A percentile compares a stretch with the other conserved stretches of the same genome.
Evolutionary conservation across 2,888 invertebrate species (phyloP).

Genomic region (Sacculina carcini): DNA sequence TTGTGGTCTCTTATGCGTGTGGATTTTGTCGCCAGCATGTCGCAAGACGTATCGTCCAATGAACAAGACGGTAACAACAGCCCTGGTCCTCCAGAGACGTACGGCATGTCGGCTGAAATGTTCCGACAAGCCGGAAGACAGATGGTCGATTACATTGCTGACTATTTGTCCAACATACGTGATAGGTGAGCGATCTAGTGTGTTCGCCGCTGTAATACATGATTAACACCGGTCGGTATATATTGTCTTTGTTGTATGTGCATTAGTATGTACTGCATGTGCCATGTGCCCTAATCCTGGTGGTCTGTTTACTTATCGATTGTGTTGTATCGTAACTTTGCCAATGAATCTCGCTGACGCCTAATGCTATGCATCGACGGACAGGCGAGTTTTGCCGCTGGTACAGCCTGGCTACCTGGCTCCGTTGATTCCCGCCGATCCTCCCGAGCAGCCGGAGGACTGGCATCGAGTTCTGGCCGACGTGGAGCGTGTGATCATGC

Average conservation of each 20-base stretch:
- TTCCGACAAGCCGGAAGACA: slow-evolving; percentile 50
- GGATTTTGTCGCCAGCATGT: too few relatives aligned
- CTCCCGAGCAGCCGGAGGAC: slow-evolving; percentile 52
- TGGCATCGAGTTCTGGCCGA: slow-evolving; percentile 73
- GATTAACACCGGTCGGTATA: slow-evolving; percentile 61
- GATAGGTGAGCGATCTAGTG: slow-evolving; percentile 23
- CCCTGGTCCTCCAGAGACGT: too few relatives aligned
- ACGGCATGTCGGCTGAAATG: neutral
- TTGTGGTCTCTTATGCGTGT: too few relatives aligned
- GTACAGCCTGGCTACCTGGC: slow-evolving; percentile 74
- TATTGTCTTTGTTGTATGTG: too few relatives aligned
- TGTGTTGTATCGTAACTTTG: too few relatives aligned
- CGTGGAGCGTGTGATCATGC: slow-evolving; percentile 63
- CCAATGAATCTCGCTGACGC: too few relatives aligned
- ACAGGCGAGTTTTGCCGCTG: slow-evolving; percentile 46
- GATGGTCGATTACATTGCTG: slow-evolving; percentile 66
- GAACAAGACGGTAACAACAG: too few relatives aligned
- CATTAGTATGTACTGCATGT: too few relatives aligned
- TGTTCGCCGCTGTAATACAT: slow-evolving; percentile 36
- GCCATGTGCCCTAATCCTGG: too few relatives aligned
- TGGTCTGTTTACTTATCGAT: too few relatives aligned
- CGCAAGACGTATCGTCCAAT: too few relatives aligned
- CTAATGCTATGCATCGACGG: slow-evolving; percentile 74
- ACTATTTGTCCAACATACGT: slow-evolving; percentile 60
- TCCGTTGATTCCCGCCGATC: slow-evolving; percentile 47